Evolutionary conservation across 2,888 invertebrate genomes (phyloP).

Genomic region (Muscina levida): DNA sequence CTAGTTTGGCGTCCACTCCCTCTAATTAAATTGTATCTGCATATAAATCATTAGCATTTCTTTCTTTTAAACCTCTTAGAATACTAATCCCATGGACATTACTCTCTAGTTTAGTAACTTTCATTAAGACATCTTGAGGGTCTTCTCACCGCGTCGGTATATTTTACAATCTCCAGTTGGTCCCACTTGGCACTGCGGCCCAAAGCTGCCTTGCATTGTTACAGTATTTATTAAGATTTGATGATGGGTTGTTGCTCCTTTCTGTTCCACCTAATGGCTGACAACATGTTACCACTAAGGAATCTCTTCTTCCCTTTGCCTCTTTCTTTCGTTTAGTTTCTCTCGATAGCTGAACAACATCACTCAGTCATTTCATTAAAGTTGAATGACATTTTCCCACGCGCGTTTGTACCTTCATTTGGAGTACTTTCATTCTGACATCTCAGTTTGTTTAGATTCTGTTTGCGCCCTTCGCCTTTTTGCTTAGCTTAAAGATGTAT

Average conservation of each 20-base stretch:
- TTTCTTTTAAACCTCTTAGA: too few species aligned
- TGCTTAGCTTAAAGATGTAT: background rate
- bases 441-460: too few species aligned
- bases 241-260: background rate
- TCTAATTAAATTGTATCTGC: too few species aligned
- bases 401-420: background rate
- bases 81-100: too few species aligned
- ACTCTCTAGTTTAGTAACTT: too few species aligned
- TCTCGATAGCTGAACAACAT: conserved; percentile 9
- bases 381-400: conserved; percentile 52
- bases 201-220: background rate
- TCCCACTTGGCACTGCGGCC: background rate
- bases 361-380: conserved; percentile 23
- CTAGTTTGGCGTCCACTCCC: too few species aligned
- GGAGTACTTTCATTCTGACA: too few species aligned
- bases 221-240: background rate
- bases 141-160: too few species aligned
- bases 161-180: too few species aligned
- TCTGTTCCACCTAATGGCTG: background rate
- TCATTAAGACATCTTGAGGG: too few species aligned
- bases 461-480: background rate
- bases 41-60: too few species aligned
- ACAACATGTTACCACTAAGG: conserved; percentile 5
- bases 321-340: too few species aligned
- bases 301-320: background rate